phyloP scores from a whole-genome alignment of 2,888 invertebrate genomes.

The Tachina lurida region DNA sequence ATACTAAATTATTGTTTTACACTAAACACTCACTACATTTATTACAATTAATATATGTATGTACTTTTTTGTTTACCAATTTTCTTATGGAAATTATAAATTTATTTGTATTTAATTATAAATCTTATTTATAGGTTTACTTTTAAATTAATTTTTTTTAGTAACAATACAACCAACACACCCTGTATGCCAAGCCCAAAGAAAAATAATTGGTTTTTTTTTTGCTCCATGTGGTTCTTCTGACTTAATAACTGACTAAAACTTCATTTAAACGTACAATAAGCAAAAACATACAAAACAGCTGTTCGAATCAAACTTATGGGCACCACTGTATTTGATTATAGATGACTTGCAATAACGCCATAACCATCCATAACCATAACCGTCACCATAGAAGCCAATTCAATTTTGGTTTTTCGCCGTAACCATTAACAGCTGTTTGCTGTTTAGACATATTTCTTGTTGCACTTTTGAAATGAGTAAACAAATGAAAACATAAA shows the following conservation, averaged over 20 bases:
- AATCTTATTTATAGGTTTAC: slow-evolving; percentile 46
- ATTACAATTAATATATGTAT: slow-evolving; percentile 61
- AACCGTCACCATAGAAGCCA: too few species aligned
- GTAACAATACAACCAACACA: slow-evolving; percentile 74
- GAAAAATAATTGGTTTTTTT: slow-evolving; percentile 39
- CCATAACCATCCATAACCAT: not conserved
- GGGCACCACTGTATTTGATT: too few species aligned
- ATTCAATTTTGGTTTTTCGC: too few species aligned
- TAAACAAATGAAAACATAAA: too few species aligned
- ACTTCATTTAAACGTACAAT: not conserved
- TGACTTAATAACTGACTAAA: slow-evolving; percentile 10
- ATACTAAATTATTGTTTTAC: slow-evolving; percentile 57
- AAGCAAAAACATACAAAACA: too few species aligned
- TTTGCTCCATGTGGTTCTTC: not conserved
- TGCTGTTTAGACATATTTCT: too few species aligned
- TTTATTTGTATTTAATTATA: slow-evolving; percentile 43
- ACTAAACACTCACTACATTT: slow-evolving; percentile 70
- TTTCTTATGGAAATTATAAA: slow-evolving; percentile 55
- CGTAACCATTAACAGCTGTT: too few species aligned
- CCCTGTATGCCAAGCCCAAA: slow-evolving; percentile 72
- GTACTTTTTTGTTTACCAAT: slow-evolving; percentile 34
- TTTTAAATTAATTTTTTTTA: slow-evolving; percentile 47
- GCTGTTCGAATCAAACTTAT: too few species aligned
- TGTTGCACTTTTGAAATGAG: too few species aligned
- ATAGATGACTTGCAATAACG: not conserved